Base-by-base conservation (phyloP, 2,797 vertebrate species). In the Acanthurus tractus region DNA sequence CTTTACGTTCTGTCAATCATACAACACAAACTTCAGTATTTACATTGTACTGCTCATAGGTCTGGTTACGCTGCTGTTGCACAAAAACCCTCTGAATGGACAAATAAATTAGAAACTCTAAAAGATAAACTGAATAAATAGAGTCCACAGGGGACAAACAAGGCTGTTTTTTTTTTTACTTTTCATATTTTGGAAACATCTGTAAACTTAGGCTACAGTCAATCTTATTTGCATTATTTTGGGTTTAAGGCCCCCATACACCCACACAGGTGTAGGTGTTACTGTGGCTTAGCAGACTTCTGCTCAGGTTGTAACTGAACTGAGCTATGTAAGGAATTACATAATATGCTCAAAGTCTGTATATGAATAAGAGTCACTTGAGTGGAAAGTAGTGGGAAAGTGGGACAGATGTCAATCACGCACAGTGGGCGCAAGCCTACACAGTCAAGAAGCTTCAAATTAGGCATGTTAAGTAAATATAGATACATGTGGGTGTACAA, bases 11-110 rank as follows among this genome's bases (percentile, higher is more conserved):
- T 61, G 38, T 5, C 13, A 40, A 50, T 44, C 23, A 56, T 18
- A 29, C 25, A 59, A 71, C 22, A 57, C 52, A 61, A 25, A 61
- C 45, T 11, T 69, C 11, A 44, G 46, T 49, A 58, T 66, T 69
- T 34, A 66, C 46, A 50, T 0, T 29, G 13, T 15, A 5, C 44
- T 68, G 25, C 55, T 63, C n/a, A 23, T 8, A 29, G 6, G 42
- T 42, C 25, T 40, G 34, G 22, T 55, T 61, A 38, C 29, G 58
- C 59, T 52, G 45, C 9, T 8, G 13, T 58, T n/a, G 20, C 9
- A 8, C 15, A 8, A 55, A 68, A 65, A 56, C 14, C 15, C 54
- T 18, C 45, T 38, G 61, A 12, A 36, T 57, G 25, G 12, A 53
- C 18, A 49, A 0, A 45, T 8, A 0, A 10, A 45, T 45, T 48